Evolutionary conservation across 2,888 invertebrate species (phyloP), one percentile per base, ranked within the genome.

Genomic region (Drosophila neutralis): DNA sequence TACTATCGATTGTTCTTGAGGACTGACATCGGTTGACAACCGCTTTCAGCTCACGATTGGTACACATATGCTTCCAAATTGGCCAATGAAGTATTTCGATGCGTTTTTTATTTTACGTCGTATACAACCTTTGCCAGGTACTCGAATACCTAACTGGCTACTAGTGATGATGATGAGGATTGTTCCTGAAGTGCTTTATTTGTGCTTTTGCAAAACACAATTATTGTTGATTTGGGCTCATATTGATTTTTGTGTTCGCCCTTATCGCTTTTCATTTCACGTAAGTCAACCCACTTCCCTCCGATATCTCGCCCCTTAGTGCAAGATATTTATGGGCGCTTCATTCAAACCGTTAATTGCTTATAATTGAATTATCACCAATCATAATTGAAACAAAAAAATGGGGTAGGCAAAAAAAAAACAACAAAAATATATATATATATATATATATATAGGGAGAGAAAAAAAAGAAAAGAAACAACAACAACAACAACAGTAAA

Each of bases 281-380:
- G 59, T 53, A 68, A 60, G 61, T 51, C 40, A 18, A 13, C 8
- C 18, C 51, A 27, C 45, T 27, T 40, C 29, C 10, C 7, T 11
- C 15, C 29, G 15, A 3, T 10, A 10, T 27, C 35, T 4, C 3
- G 36, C 36, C 62, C 33, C 42, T 51, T 68, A n/a, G 27, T 33
- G 33, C 59, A 40, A 52, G 52, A 60, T 69, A 74, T 72, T 75
- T 79, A 79, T 75, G 63, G 66, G 24, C 57, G 79, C 57, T 78
- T 81, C 81, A 80, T 86, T 75, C 58, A 65, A 67, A 76, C 73
- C 59, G 70, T 76, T 87, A 87, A 86, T 89, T 84, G 80, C 74
- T 75, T 78, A 89, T 86, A 89, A 86, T 86, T 87, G 68, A 87
- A 84, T 84, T 86, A 86, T 89, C 89, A 73, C 70, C 80, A 77